Conservation (phyloP, 2,797 vertebrate genomes). For the Sebastes dallii region DNA sequence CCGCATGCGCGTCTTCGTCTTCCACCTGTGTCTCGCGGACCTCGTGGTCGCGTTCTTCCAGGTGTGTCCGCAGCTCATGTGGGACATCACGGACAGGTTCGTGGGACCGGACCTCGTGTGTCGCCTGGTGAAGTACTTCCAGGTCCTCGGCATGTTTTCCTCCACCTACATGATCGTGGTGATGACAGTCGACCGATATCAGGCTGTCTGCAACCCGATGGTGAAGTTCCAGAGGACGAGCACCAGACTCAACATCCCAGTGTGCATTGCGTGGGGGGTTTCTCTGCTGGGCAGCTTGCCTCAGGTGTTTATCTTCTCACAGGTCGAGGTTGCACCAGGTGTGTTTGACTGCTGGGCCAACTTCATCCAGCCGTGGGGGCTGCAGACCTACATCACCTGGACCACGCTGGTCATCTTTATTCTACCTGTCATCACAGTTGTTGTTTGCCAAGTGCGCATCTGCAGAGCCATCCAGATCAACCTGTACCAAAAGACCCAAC, state of each 20-base stretch:
- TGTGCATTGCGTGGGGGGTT: conserved; percentile 82
- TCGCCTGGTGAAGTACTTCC: conserved; percentile 79
- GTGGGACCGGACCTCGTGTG: conserved; percentile 75
- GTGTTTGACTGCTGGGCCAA: conserved; percentile 80
- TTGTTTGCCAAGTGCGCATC: conserved; percentile 79
- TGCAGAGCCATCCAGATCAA: conserved; percentile 75
- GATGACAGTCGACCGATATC: conserved; percentile 79
- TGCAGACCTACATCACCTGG: conserved; percentile 80
- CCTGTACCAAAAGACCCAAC: conserved; percentile 63
- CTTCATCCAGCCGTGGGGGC: conserved; percentile 79
- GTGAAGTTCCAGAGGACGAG: conserved; percentile 75
- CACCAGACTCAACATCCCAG: conserved; percentile 77
- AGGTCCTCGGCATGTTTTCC: conserved; percentile 80
- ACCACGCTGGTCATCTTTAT: conserved; percentile 78
- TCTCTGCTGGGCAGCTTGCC: conserved; percentile 83
- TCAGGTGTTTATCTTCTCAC: conserved; percentile 79
- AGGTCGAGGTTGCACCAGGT: conserved; percentile 69
- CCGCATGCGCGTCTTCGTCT: conserved; percentile 80
- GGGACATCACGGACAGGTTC: conserved; percentile 81
- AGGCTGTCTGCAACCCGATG: conserved; percentile 81
- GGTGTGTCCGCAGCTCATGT: conserved; percentile 80
- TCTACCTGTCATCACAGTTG: conserved; percentile 66
- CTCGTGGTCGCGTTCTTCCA: conserved; percentile 81
- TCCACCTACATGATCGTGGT: conserved; percentile 81
- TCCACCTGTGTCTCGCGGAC: conserved; percentile 79